Evolutionary conservation across 2,888 invertebrate species (phyloP), one percentile per base, ranked within the genome.

Genomic region (Laspeyria flexula): DNA sequence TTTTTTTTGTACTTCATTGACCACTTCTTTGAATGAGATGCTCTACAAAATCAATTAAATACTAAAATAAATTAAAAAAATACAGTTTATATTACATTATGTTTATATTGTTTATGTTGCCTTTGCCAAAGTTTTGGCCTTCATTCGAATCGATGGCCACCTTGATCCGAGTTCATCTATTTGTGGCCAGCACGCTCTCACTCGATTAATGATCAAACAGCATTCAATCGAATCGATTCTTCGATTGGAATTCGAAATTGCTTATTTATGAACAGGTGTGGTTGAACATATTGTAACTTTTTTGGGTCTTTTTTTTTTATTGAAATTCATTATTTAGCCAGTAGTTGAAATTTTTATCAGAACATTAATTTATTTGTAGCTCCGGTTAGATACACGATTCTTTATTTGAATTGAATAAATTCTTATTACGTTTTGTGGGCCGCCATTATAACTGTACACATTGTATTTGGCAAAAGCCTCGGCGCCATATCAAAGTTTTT

Each of bases 141-240:
- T 77, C 73, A 46, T 55, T 60, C 55, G 66, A 71, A 50, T 60
- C 62, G 69, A 71, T 57, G 55, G 68, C 65, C 66, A 74, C 75
- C 79, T 75, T 77, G 75, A 77, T 76, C 73, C 71, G 71, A 71
- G 73, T 67, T 66, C 65, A 70, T 68, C 64, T 74, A 69, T 75
- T 73, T 68, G 68, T 43, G 59, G 57, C 55, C 52, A 46, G 56
- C 60, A 68, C 64, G 62, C 75, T 71, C 75, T 73, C 70, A 65
- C 73, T 71, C 69, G 63, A 70, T 69, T 63, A 72, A 68, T 57
- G 71, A 65, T 71, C 62, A 55, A 68, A 64, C 65, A 56, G 43
- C 65, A 57, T 59, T 68, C 62, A 52, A 65, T 59, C 56, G 50
- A 64, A 65, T 68, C 62, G 59, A 59, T 53, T 67, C 45, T 54